These are phyloP conservation scores for Leptopilina syphax DNA, from an alignment of 2,888 invertebrate genomes.

Conservation along the genomic window DNA sequence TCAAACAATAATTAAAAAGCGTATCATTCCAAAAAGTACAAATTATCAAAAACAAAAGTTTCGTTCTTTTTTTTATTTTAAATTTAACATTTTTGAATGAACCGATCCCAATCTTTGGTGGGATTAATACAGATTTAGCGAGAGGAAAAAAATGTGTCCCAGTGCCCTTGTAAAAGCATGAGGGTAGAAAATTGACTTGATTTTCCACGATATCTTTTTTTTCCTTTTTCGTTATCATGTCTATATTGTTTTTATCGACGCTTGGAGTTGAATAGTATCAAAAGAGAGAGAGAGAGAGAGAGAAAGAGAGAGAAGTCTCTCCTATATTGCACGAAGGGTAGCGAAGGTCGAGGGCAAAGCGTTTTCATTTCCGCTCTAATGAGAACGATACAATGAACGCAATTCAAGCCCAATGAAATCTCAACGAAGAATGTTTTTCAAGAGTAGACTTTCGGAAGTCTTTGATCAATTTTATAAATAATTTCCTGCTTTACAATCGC, in stretches of 20 bases:
- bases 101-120: neutral
- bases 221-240: neutral
- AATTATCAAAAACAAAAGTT: no score
- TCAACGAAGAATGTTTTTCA: conserved; percentile 13
- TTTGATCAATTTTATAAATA: conserved; percentile 35
- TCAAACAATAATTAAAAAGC: no score
- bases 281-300: neutral
- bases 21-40: no score
- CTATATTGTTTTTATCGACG: conserved; percentile 22
- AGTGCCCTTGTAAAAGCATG: conserved; percentile 63
- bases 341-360: conserved; percentile 38
- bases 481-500: neutral
- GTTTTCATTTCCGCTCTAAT: conserved; percentile 37
- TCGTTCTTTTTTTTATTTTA: no score
- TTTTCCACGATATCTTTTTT: conserved; percentile 57
- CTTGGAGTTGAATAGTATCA: conserved; percentile 12
- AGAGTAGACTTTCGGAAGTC: conserved; percentile 2
- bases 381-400: conserved; percentile 32
- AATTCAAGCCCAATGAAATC: conserved; percentile 38
- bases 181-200: conserved; percentile 66
- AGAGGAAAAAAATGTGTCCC: conserved; percentile 58
- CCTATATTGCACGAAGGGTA: conserved; percentile 8
- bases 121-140: conserved; percentile 1
- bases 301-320: neutral
- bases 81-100: neutral